Evolutionary conservation across 2,113 vertebrate genomes (phyloP), one percentile per base, ranked within the genome.

Genomic region (Peromyscus leucopus): DNA sequence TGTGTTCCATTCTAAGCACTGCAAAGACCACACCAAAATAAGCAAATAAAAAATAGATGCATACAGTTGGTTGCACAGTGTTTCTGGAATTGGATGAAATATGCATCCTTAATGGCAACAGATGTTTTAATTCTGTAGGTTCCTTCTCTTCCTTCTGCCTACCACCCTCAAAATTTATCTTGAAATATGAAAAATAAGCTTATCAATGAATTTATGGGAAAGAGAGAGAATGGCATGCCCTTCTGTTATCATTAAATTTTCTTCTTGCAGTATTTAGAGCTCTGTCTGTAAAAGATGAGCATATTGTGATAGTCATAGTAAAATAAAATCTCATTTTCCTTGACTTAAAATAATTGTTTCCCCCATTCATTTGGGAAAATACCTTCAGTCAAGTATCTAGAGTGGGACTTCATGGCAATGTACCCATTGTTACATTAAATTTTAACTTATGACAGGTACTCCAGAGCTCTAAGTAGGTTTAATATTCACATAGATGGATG

Each of bases 21-120:
- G 12, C 46, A 55, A 39, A 24, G 10, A 57, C 7, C 22, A 72
- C 24, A 31, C 11, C 36, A 89, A 15, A 89, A 57, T 8, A 57
- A 72, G 72, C 10, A 39, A 31, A 71, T 67, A 51, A 57, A n/a
- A 87, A 72, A 65, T 15, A 83, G 48, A 93, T 74, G 28, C 22
- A 31, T 86, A 71, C 1, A 84, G 75, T 88, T 97, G 80, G 72
- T 33, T 12, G 42, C n/a, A 85, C 39, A 72, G 1, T n/a, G 2
- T 94, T 31, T 91, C 55, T 63, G 69, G 16, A 93, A 86, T 78
- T 92, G 33, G 21, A 93, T 76, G 80, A 91, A 94, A 83, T 72
- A 57, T 36, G 69, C n/a, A 90, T 12, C 42, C 0, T 65, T 19
- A 11, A 83, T 63, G 42, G 10, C 57, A 61, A 39, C 22, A 22